Evolutionary conservation across 2,797 vertebrate species (phyloP).

Genomic region (Capromys pilorides): DNA sequence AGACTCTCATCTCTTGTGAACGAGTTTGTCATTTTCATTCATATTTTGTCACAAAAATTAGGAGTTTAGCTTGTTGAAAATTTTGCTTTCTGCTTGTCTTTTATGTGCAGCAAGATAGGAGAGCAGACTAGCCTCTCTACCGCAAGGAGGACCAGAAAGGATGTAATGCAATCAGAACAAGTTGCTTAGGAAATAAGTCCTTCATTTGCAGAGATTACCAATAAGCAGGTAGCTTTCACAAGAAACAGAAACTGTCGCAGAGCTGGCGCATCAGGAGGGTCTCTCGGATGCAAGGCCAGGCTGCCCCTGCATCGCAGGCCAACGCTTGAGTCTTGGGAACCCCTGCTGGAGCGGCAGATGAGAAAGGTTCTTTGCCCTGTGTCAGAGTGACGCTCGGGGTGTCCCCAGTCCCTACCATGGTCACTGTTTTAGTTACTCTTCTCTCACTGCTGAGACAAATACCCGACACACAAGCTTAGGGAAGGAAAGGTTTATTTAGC

Average conservation of each 20-base stretch:
- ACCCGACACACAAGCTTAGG: too few species aligned
- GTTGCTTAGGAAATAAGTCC: constrained; percentile 70
- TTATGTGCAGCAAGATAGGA: constrained; percentile 55
- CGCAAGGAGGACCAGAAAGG: constrained; percentile 44
- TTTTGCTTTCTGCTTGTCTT: constrained; percentile 70
- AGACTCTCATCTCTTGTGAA: constrained; percentile 67
- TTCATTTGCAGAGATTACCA: constrained; percentile 71
- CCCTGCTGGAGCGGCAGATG: not conserved
- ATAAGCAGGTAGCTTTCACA: constrained; percentile 60
- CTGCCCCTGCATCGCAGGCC: too few species aligned
- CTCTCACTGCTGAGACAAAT: too few species aligned
- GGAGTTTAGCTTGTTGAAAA: constrained; percentile 67
- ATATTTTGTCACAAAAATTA: constrained; percentile 76
- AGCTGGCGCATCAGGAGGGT: not conserved
- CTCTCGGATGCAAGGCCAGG: not conserved
- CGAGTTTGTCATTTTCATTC: constrained; percentile 76
- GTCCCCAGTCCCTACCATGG: too few species aligned
- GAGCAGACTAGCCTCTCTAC: constrained; percentile 64
- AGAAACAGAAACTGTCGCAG: constrained; percentile 30
- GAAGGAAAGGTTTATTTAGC: too few species aligned
- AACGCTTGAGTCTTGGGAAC: not conserved
- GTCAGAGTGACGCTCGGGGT: too few species aligned
- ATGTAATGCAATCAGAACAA: constrained; percentile 68
- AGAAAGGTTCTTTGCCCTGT: not conserved
- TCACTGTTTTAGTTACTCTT: too few species aligned